These are phyloP conservation scores for Macrochelys suwanniensis DNA, from an alignment of 2,797 vertebrate species.

Conservation along the genomic window DNA sequence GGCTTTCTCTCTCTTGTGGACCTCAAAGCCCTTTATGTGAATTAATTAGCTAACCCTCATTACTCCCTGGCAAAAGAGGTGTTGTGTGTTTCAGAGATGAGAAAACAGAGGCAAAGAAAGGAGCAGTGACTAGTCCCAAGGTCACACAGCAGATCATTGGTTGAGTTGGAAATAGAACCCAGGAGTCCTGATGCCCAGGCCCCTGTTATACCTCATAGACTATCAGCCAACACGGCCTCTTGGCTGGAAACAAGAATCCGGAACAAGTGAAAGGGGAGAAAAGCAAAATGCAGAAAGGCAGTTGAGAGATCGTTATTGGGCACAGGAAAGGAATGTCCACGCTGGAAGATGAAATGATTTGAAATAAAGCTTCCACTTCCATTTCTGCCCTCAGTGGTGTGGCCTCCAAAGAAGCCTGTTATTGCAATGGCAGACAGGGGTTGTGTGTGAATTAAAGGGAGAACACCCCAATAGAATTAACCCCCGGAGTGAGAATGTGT, in stretches of 20 bases:
- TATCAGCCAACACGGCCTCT: rapidly evolving
- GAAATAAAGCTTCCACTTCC: background rate
- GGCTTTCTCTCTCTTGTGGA: background rate
- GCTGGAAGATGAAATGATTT: background rate
- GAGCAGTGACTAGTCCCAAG: rapidly evolving
- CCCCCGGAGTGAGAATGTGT: rapidly evolving
- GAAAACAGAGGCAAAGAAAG: background rate
- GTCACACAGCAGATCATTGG: background rate
- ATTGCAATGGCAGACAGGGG: rapidly evolving
- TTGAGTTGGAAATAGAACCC: background rate
- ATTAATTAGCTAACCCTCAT: slow-evolving; percentile 15
- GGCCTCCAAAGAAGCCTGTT: background rate
- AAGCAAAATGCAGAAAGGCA: background rate
- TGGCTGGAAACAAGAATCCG: rapidly evolving
- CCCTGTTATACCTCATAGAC: background rate
- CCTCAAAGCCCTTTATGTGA: background rate
- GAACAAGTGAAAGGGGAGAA: background rate
- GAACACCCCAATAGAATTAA: background rate
- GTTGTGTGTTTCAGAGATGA: background rate
- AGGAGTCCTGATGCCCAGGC: rapidly evolving
- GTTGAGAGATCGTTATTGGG: background rate
- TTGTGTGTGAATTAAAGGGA: background rate
- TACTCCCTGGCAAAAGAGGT: background rate
- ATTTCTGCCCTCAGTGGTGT: background rate
- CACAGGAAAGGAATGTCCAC: background rate